phyloP scores from a whole-genome alignment of 2,888 invertebrate species.

The Leucoptera coffeella region DNA sequence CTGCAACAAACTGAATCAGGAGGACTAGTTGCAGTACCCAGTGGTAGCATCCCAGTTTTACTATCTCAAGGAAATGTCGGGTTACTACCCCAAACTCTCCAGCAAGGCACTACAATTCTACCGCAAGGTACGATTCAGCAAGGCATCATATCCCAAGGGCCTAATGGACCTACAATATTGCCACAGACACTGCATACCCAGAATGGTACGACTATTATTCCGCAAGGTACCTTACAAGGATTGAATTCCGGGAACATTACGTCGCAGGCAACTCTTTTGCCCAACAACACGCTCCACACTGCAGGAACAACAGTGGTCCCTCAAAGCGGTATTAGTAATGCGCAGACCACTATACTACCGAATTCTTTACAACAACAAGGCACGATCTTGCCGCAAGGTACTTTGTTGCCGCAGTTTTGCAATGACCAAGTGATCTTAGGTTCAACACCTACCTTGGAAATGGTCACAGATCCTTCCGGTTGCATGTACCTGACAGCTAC shows the following conservation, averaged over 20 bases:
- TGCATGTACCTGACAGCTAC: slow-evolving; percentile 58
- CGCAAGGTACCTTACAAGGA: slow-evolving; percentile 49
- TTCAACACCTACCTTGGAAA: slow-evolving; percentile 56
- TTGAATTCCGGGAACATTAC: slow-evolving; percentile 26
- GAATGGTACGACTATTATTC: slow-evolving; percentile 59
- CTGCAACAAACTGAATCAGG: slow-evolving; percentile 57
- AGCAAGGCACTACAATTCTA: slow-evolving; percentile 51
- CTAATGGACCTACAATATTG: slow-evolving; percentile 54
- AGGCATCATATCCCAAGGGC: slow-evolving; percentile 45
- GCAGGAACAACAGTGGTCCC: slow-evolving; percentile 40
- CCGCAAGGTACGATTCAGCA: slow-evolving; percentile 54
- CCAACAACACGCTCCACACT: slow-evolving; percentile 32
- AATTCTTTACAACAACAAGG: slow-evolving; percentile 49
- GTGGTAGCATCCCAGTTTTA: slow-evolving; percentile 51
- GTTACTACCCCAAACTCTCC: slow-evolving; percentile 39
- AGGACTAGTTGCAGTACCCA: slow-evolving; percentile 54
- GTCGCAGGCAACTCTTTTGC: slow-evolving; percentile 30
- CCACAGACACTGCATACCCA: slow-evolving; percentile 53
- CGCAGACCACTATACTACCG: slow-evolving; percentile 42
- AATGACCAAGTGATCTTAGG: slow-evolving; percentile 59
- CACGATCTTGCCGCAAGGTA: slow-evolving; percentile 56
- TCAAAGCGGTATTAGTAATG: slow-evolving; percentile 42
- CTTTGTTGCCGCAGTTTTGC: slow-evolving; percentile 45
- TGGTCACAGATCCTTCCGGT: slow-evolving; percentile 55
- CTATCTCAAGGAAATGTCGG: slow-evolving; percentile 47